These are phyloP conservation scores for Piaya cayana DNA, from an alignment of 2,113 vertebrate species.

Conservation along the genomic window DNA sequence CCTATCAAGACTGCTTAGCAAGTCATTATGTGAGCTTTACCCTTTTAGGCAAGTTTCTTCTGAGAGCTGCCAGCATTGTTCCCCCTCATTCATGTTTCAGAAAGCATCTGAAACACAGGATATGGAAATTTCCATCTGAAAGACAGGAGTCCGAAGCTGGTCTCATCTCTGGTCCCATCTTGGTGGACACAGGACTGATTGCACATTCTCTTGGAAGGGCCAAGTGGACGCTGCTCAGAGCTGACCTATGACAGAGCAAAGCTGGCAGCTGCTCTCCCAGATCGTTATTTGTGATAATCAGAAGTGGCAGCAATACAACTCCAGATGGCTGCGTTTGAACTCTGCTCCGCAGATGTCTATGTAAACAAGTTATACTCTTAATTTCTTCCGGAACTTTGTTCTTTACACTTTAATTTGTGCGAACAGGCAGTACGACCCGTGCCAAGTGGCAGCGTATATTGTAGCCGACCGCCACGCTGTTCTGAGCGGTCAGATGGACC, in stretches of 20 bases:
- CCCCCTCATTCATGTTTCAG: not conserved
- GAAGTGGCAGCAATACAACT: constrained; percentile 50
- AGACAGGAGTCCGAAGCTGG: not conserved
- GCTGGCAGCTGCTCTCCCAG: constrained; percentile 54
- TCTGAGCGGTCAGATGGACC: not conserved
- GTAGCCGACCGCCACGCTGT: not conserved
- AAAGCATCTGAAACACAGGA: not conserved
- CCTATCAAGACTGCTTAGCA: not conserved
- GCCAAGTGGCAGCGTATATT: not conserved
- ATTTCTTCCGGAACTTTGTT: constrained; percentile 78
- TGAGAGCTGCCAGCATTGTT: constrained; percentile 13
- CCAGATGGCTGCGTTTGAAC: constrained; percentile 72
- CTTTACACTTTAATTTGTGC: constrained; percentile 68
- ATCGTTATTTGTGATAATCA: constrained; percentile 61
- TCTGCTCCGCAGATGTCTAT: constrained; percentile 66
- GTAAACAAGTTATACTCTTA: constrained; percentile 74
- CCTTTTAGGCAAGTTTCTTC: not conserved
- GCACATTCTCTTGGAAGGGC: not conserved
- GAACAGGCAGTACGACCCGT: not conserved
- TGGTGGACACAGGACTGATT: not conserved
- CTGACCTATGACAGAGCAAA: constrained; percentile 44
- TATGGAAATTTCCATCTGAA: constrained; percentile 36
- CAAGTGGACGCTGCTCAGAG: not conserved
- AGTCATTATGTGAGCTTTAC: not conserved
- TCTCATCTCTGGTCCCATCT: not conserved